Evolutionary conservation across 23 tunicate genomes (phyloP).

Genomic region (Phallusia fumigata): DNA sequence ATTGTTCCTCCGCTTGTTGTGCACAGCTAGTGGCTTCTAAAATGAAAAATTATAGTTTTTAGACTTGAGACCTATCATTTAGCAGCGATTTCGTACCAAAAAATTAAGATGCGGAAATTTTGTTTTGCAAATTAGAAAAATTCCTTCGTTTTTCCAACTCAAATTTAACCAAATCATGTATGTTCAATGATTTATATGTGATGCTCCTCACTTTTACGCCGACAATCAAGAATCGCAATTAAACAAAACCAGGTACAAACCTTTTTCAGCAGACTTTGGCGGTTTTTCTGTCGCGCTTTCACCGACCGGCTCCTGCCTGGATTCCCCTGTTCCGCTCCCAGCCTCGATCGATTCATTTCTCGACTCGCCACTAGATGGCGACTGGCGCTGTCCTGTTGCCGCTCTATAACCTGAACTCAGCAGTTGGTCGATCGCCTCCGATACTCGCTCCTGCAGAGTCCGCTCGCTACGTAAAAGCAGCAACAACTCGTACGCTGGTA

Average conservation of each 20-base stretch:
- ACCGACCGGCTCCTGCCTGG: not conserved
- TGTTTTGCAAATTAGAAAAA: too few relatives aligned
- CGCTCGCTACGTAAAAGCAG: constrained; percentile 69
- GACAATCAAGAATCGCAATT: too few relatives aligned
- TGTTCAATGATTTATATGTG: too few relatives aligned
- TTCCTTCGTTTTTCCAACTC: too few relatives aligned
- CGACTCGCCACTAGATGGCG: constrained; percentile 7
- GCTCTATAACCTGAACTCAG: constrained; percentile 20
- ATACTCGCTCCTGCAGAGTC: constrained; percentile 46
- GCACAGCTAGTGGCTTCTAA: too few relatives aligned
- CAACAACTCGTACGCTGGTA: constrained; percentile 75
- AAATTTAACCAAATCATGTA: too few relatives aligned
- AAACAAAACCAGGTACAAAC: not conserved
- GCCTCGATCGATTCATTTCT: not conserved
- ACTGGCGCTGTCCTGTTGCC: not conserved
- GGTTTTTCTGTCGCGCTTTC: constrained; percentile 7
- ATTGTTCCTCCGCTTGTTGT: not conserved
- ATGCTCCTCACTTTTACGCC: too few relatives aligned
- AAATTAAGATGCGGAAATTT: too few relatives aligned
- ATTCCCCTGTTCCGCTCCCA: constrained; percentile 32
- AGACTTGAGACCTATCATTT: too few relatives aligned
- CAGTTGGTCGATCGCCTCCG: constrained; percentile 62
- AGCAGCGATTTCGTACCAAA: too few relatives aligned
- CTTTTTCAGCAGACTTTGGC: not conserved
- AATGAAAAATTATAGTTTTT: too few relatives aligned